Percentiles rank a stretch among this genome's conserved stretches.
Conservation (phyloP, 2,888 invertebrate species). For the Agrypnus murinus region DNA sequence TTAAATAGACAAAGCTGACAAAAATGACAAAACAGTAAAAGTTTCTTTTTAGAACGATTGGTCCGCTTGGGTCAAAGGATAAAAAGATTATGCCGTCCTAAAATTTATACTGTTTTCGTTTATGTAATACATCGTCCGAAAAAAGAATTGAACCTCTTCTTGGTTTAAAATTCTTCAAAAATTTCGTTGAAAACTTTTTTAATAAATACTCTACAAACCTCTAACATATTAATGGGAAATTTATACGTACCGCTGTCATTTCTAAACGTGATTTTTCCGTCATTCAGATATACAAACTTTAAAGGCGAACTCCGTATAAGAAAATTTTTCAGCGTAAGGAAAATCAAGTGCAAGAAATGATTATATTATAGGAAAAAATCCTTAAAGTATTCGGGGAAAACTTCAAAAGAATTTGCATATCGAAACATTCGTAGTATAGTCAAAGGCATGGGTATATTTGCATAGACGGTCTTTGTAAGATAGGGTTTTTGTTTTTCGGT, state of each 20-base stretch:
- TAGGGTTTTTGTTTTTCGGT: conserved; percentile 4
- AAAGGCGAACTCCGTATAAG: not conserved
- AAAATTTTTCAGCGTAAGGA: not conserved
- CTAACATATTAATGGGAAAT: not conserved
- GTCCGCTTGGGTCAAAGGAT: conserved; percentile 26
- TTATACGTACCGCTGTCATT: not conserved
- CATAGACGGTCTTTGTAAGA: conserved; percentile 9
- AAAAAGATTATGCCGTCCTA: conserved; percentile 31
- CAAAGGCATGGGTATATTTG: conserved; percentile 20
- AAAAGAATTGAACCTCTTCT: not conserved
- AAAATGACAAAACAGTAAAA: conserved; percentile 19
- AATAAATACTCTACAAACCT: not conserved
- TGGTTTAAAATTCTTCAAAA: not conserved
- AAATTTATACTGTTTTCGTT: conserved; percentile 30
- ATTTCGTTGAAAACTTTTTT: not conserved
- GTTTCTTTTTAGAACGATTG: conserved; percentile 23
- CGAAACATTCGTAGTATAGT: conserved; percentile 26
- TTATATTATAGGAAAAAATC: conserved; percentile 19
- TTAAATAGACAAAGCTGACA: conserved; percentile 9
- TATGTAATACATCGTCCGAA: conserved; percentile 19
- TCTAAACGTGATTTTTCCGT: not conserved
- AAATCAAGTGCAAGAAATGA: conserved; percentile 6
- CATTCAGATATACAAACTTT: not conserved
- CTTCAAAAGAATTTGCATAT: conserved; percentile 27
- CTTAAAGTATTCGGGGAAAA: conserved; percentile 20